Conservation (phyloP, 2,888 invertebrate species). For the Sisyra terminalis region DNA sequence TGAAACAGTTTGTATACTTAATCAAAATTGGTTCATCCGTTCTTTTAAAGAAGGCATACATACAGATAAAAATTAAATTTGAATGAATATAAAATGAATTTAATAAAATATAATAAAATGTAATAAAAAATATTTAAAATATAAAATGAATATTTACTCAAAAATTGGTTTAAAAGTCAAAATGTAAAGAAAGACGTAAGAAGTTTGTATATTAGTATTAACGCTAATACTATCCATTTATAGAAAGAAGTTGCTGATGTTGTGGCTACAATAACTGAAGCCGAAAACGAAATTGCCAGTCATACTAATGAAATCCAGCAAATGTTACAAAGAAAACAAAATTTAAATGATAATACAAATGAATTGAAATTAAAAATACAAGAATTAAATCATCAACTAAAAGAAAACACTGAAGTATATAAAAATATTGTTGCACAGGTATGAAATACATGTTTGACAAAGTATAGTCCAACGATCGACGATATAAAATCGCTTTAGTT, state of each 20-base stretch:
- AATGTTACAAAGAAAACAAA: conserved; percentile 44
- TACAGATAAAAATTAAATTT: no score
- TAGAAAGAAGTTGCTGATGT: conserved; percentile 33
- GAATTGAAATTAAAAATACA: conserved; percentile 50
- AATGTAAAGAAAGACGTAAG: no score
- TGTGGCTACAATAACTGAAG: conserved; percentile 42
- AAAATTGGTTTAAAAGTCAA: no score
- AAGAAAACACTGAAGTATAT: conserved; percentile 23
- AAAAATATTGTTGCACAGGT: neutral
- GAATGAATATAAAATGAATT: no score
- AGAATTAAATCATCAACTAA: conserved; percentile 45
- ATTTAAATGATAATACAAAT: conserved; percentile 37
- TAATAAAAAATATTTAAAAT: no score
- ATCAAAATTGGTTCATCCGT: no score
- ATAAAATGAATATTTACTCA: no score
- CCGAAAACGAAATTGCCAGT: conserved; percentile 47
- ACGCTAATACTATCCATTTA: conserved; percentile 4
- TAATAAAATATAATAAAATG: no score
- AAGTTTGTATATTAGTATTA: no score
- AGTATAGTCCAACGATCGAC: neutral
- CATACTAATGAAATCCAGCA: conserved; percentile 51
- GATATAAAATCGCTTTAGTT: neutral
- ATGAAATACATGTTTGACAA: neutral
- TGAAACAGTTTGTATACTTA: no score
- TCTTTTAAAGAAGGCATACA: no score